Evolutionary conservation across 2,888 invertebrate genomes (phyloP).

Genomic region (Chaetogeoica ovagalla): DNA sequence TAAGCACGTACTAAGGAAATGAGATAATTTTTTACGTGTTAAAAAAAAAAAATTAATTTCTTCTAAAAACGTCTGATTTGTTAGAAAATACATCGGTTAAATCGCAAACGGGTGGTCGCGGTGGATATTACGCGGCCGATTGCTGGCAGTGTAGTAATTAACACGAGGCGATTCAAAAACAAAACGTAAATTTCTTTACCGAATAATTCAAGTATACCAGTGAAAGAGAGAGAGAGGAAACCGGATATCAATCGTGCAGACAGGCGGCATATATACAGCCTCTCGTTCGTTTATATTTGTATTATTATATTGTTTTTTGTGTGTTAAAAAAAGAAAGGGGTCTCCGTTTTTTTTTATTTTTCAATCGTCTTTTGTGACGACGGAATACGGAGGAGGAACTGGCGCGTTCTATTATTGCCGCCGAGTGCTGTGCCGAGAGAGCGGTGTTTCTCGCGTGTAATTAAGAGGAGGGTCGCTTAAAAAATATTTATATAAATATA

Average conservation of each 20-base stretch:
- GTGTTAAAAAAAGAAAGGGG: conserved; percentile 34
- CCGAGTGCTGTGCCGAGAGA: neutral
- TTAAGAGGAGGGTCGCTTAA: conserved; percentile 52
- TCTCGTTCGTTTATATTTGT: conserved; percentile 16
- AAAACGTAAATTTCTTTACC: neutral
- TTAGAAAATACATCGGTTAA: too few species aligned
- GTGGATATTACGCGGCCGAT: too few species aligned
- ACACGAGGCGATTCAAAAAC: too few species aligned
- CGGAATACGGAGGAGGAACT: neutral
- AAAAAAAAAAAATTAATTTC: too few species aligned
- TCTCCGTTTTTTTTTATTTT: conserved; percentile 27
- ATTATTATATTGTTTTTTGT: conserved; percentile 19
- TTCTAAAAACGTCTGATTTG: too few species aligned
- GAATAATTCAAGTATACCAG: neutral
- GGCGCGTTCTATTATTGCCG: conserved; percentile 32
- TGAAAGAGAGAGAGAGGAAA: too few species aligned
- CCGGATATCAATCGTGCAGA: conserved; percentile 52
- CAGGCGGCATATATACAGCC: conserved; percentile 12
- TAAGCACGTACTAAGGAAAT: too few species aligned
- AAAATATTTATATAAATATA: conserved; percentile 6
- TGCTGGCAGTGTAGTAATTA: too few species aligned
- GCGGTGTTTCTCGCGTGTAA: conserved; percentile 39
- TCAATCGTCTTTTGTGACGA: conserved; percentile 50
- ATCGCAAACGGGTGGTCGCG: too few species aligned
- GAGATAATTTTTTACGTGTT: too few species aligned